A percentile compares a stretch with the other conserved stretches of the same genome.
These are phyloP conservation scores for Illadopsis cleaveri DNA, from an alignment of 2,113 vertebrate species.

Conservation along the genomic window DNA sequence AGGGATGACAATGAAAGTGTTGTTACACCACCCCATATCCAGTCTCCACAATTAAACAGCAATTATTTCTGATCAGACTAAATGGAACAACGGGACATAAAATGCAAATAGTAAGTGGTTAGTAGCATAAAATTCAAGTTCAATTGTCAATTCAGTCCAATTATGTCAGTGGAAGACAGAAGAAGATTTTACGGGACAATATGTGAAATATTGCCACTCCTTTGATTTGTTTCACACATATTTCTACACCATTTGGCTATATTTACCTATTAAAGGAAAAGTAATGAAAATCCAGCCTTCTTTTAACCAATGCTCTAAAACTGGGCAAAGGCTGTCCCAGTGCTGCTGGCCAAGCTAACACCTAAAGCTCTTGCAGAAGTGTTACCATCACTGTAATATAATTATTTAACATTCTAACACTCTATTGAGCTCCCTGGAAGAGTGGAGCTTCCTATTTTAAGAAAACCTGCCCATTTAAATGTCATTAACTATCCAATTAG, in stretches of 20 bases:
- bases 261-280: background rate
- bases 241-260: no score
- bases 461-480: constrained; percentile 39
- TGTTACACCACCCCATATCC: background rate
- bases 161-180: background rate
- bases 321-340: background rate
- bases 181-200: background rate
- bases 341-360: background rate
- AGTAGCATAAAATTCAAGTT: background rate
- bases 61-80: background rate
- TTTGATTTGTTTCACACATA: background rate
- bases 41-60: background rate
- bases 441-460: constrained; percentile 25
- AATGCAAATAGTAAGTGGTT: background rate
- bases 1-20: background rate
- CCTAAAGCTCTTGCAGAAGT: background rate
- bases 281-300: background rate
- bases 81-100: background rate
- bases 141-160: background rate
- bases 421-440: background rate
- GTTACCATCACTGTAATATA: background rate
- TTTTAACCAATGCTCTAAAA: background rate
- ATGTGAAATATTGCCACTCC: background rate
- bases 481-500: constrained; percentile 58
- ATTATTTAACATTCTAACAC: constrained; percentile 2